These are phyloP conservation scores for Xestoiulus laeticollis DNA, from an alignment of 2,888 invertebrate species.

Conservation along the genomic window DNA sequence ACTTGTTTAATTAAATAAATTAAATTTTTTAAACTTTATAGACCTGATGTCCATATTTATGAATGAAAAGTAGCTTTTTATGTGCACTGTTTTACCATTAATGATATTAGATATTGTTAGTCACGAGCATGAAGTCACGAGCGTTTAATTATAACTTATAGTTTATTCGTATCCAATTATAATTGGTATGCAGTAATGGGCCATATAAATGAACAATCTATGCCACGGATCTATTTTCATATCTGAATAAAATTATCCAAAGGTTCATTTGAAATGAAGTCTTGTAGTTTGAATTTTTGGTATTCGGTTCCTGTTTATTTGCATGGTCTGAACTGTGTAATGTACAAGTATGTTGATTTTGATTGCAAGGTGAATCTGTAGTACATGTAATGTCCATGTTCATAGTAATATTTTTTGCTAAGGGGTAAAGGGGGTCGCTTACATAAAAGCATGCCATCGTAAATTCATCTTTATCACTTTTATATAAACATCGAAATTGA, in stretches of 20 bases:
- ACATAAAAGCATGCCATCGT: neutral
- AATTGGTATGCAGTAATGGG: neutral
- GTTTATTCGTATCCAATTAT: neutral
- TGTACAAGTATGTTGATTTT: neutral
- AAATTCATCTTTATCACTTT: neutral
- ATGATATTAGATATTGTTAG: too few relatives aligned
- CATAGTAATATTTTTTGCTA: neutral
- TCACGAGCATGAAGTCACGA: neutral
- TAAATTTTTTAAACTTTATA: too few relatives aligned
- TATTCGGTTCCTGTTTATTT: neutral
- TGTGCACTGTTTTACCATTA: too few relatives aligned
- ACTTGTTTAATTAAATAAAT: too few relatives aligned
- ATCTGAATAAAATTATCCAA: too few relatives aligned
- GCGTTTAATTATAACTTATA: neutral
- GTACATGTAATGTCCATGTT: neutral
- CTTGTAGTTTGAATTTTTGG: too few relatives aligned
- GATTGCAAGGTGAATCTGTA: neutral
- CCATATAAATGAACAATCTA: neutral
- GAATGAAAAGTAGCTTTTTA: neutral
- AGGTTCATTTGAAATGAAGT: too few relatives aligned
- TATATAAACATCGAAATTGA: neutral
- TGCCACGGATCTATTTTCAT: neutral
- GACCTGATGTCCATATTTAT: neutral
- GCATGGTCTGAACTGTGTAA: neutral
- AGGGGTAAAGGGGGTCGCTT: neutral